These are phyloP conservation scores for Metacarcinus magister DNA, from an alignment of 2,888 invertebrate genomes.

Conservation along the genomic window DNA sequence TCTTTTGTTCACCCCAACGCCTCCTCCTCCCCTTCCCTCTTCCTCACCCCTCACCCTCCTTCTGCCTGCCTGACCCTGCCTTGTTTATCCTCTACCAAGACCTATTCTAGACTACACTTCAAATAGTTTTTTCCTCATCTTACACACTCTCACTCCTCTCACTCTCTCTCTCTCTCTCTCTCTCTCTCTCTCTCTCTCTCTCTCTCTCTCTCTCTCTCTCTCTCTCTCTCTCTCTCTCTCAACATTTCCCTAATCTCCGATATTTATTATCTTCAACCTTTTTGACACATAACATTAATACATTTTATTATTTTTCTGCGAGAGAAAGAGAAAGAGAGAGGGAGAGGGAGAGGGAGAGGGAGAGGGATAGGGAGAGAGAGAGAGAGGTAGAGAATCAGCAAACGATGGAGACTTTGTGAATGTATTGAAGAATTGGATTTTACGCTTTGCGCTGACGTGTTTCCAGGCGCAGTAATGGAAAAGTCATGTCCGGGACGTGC, in stretches of 20 bases:
- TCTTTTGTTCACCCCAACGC: no score
- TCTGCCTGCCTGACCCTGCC: not conserved
- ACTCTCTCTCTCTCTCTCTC: constrained; percentile 38
- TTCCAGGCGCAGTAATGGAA: constrained; percentile 38
- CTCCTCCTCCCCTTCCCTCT: not conserved
- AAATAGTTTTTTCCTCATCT: not conserved
- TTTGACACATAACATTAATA: not conserved
- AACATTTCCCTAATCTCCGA: not conserved
- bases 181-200: constrained; percentile 14
- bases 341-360: no score
- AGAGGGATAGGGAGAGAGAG: no score
- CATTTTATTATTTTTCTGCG: not conserved
- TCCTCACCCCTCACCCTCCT: no score
- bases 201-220: not conserved
- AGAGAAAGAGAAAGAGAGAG: not conserved
- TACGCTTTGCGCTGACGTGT: constrained; percentile 36
- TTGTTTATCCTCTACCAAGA: not conserved
- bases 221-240: not conserved
- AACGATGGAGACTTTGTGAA: constrained; percentile 3
- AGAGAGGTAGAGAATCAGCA: not conserved
- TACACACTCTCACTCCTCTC: not conserved
- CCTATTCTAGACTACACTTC: not conserved
- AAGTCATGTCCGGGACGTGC: constrained; percentile 19
- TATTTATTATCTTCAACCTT: constrained; percentile 1
- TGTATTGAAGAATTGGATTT: constrained; percentile 44